Conservation (phyloP, 1,140 invertebrate species). For the Polyergus mexicanus region DNA sequence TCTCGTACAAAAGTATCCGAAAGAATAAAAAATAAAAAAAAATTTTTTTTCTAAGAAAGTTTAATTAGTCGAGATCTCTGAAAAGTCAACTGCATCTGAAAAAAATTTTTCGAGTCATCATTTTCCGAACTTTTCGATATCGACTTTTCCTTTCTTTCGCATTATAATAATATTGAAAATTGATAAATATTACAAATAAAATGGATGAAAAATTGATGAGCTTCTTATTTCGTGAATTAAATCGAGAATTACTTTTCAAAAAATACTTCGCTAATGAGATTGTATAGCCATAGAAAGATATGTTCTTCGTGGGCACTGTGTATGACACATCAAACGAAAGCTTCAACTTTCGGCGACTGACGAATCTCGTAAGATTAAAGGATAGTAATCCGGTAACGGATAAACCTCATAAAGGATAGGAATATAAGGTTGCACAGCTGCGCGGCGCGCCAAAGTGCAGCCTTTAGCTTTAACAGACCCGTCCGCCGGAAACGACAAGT, state of each 20-base stretch:
- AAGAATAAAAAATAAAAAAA: background rate
- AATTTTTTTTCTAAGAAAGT: background rate
- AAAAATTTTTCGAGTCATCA: background rate
- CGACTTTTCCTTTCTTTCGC: background rate
- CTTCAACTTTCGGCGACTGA: background rate
- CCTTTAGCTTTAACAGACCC: conserved; percentile 47
- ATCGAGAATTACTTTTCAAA: background rate
- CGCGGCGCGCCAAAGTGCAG: conserved; percentile 4
- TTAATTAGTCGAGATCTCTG: background rate
- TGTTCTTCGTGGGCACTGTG: background rate
- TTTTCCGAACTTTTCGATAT: background rate
- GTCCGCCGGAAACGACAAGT: conserved; percentile 50
- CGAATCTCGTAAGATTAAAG: conserved; percentile 36
- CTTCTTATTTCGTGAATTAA: background rate
- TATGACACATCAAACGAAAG: background rate
- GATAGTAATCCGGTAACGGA: conserved; percentile 32
- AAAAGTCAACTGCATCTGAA: background rate
- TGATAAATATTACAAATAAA: background rate
- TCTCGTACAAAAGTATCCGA: background rate
- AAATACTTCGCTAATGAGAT: background rate
- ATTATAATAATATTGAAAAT: background rate
- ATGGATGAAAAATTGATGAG: background rate
- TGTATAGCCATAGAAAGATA: background rate
- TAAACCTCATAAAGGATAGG: conserved; percentile 37
- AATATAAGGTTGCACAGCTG: conserved; percentile 11